Base-by-base conservation (phyloP, 2,113 vertebrate genomes). In the Talpa occidentalis region DNA sequence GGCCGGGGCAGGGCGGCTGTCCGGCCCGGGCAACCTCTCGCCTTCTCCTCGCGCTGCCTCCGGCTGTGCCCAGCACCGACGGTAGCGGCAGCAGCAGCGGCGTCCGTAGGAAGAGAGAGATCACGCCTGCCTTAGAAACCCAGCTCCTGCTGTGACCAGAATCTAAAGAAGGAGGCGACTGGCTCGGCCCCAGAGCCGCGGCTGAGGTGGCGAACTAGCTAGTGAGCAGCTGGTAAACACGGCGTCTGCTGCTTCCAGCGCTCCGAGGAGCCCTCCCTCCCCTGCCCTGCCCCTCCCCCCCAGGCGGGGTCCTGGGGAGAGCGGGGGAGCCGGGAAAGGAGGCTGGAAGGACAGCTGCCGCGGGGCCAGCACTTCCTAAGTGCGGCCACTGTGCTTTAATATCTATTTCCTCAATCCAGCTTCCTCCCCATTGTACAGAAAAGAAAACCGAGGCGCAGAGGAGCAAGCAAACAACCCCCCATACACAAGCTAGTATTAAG, bases 141-240 rank as follows among this genome's bases (percentile, higher is more conserved):
- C 94, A 96, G 94, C 92, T 81, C 94, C 94, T 76, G 95, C 95
- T 96, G 96, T 97, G 97, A 97, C 88, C 93, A 94, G 96, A 97
- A 97, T 97, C 93, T 97, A 97, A 97, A 96, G 96, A 95, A 94
- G 89, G 86, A 96, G 95, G 86, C n/a, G 35, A 95, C 93, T 95
- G 96, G 96, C 96, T 96, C 5, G 21, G 94, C 74, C 95, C 79
- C 88, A 93, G 89, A 94, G 78, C 88, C 32, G 19, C 0, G 62
- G 90, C 90, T 81, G 81, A 95, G 92, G 92, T 72, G 87, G 72
- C 21, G 35, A 91, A 91, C 94, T 81, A 92, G 86, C 6, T 1
- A 94, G 59, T 22, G 54, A 56, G 70, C 81, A 79, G 78, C 90
- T 94, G 86, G 93, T 91, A 96, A 96, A 96, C 91, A 94, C 44